Conservation (phyloP, 2,113 vertebrate species). For the Alexandromys fortis region DNA sequence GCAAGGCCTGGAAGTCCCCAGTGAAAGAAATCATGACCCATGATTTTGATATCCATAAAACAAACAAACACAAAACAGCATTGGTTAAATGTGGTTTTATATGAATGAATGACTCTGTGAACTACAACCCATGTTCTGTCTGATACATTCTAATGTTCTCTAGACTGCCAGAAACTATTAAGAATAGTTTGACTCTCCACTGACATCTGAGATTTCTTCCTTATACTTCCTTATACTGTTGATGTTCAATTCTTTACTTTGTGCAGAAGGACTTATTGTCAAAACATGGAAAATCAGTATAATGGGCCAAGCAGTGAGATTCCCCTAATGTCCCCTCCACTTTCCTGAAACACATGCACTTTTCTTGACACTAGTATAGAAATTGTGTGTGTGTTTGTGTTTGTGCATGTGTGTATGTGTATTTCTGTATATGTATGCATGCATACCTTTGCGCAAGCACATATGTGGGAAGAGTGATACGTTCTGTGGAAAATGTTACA, state of each 20-base stretch:
- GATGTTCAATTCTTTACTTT: not conserved
- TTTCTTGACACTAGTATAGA: not conserved
- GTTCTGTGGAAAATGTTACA: not conserved
- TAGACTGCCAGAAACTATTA: not conserved
- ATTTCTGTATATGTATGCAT: not conserved
- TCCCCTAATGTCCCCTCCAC: not conserved
- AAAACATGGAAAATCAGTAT: not conserved
- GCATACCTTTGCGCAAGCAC: rapidly evolving
- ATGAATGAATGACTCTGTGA: not conserved
- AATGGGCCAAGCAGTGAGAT: not conserved
- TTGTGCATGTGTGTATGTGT: not conserved
- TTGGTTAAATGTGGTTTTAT: not conserved
- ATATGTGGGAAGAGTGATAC: not conserved
- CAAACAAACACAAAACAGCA: not conserved
- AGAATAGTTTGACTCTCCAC: not conserved
- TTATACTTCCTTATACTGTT: not conserved
- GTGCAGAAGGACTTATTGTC: not conserved
- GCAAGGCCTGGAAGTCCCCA: not conserved
- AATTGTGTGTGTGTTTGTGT: not conserved
- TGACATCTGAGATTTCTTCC: not conserved
- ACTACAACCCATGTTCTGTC: not conserved
- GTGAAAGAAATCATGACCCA: not conserved
- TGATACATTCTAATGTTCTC: not conserved
- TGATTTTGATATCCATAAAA: not conserved
- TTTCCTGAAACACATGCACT: not conserved